phyloP scores from a whole-genome alignment of 2,888 invertebrate genomes.

The Teleiodes luculella region DNA sequence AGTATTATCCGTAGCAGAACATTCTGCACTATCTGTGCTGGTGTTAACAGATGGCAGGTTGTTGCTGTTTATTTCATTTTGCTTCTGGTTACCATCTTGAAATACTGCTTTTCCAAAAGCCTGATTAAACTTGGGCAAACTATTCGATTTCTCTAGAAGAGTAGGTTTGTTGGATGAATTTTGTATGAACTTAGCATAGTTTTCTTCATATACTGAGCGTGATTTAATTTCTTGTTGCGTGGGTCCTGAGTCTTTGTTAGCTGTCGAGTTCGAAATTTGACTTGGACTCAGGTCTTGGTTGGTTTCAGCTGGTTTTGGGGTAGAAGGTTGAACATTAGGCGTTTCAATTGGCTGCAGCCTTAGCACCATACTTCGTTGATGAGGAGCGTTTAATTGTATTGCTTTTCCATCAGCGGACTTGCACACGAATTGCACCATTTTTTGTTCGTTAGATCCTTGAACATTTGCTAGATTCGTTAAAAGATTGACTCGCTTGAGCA shows the following conservation, averaged over 20 bases:
- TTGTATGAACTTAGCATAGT: constrained; percentile 77
- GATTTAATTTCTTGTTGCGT: constrained; percentile 69
- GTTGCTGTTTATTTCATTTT: constrained; percentile 45
- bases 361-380: constrained; percentile 74
- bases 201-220: constrained; percentile 76
- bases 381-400: constrained; percentile 75
- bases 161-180: constrained; percentile 53
- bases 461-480: constrained; percentile 68
- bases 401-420: constrained; percentile 80
- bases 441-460: constrained; percentile 71
- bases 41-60: constrained; percentile 35
- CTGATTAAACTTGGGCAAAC: constrained; percentile 87
- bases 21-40: constrained; percentile 45
- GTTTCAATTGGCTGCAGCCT: constrained; percentile 68
- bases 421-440: constrained; percentile 81
- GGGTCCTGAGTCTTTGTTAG: constrained; percentile 39
- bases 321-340: constrained; percentile 40
- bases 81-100: constrained; percentile 62
- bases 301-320: constrained; percentile 42
- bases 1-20: constrained; percentile 49
- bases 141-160: constrained; percentile 64
- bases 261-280: constrained; percentile 31
- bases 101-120: constrained; percentile 87
- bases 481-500: constrained; percentile 71
- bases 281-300: constrained; percentile 46